A percentile compares a stretch with the other conserved stretches of the same genome.
Evolutionary conservation across 1,140 invertebrate genomes (phyloP).

Genomic region (Lethrus apterus): DNA sequence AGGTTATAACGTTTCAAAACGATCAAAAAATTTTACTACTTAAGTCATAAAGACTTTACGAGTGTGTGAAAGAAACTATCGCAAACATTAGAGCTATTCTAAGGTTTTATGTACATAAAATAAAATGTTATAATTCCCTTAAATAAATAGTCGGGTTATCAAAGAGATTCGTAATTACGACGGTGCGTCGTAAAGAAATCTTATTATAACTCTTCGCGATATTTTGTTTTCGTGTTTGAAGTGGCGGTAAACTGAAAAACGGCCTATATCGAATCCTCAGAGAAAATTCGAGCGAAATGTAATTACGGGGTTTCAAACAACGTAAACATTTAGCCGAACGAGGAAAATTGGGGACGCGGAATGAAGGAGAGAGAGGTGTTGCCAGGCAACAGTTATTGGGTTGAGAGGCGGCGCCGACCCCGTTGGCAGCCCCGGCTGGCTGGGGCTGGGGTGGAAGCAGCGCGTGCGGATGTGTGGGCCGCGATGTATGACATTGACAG

Average conservation of each 20-base stretch:
- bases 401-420: conserved; percentile 14
- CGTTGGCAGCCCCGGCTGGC: conserved; percentile 9
- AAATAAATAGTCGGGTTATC: too few relatives aligned
- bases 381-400: conserved; percentile 16
- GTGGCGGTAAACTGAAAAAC: neutral
- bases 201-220: too few relatives aligned
- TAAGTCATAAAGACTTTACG: too few relatives aligned
- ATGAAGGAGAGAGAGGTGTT: conserved; percentile 12
- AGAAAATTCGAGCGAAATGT: conserved; percentile 1
- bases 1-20: too few relatives aligned
- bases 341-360: neutral
- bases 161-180: too few relatives aligned
- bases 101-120: too few relatives aligned
- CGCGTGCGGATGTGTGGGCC: conserved; percentile 18
- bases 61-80: too few relatives aligned
- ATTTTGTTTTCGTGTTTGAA: too few relatives aligned
- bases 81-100: too few relatives aligned
- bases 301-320: conserved; percentile 9
- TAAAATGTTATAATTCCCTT: too few relatives aligned
- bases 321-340: conserved; percentile 15
- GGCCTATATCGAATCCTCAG: neutral
- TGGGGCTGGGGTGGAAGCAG: conserved; percentile 12
- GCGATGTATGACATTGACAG: conserved; percentile 16
- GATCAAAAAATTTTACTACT: too few relatives aligned
- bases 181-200: too few relatives aligned